phyloP scores from a whole-genome alignment of 2,888 invertebrate species.

The Meteorus colon region DNA sequence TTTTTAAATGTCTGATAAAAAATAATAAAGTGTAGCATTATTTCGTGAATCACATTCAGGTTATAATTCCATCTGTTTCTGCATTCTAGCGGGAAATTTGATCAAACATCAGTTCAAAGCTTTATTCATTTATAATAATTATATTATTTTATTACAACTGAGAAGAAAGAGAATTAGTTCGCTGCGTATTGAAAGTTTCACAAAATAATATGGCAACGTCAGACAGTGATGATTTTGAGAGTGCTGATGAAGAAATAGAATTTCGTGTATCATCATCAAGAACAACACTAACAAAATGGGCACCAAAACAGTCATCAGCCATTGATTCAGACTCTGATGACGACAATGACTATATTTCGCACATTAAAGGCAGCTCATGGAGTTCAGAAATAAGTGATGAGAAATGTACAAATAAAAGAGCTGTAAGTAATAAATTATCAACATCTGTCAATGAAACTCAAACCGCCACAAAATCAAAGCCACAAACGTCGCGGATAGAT shows the following conservation, averaged over 20 bases:
- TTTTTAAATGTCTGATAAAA: background rate
- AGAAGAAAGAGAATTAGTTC: background rate
- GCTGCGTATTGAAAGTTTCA: background rate
- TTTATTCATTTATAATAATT: background rate
- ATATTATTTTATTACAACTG: background rate
- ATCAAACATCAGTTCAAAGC: background rate
- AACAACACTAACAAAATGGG: slow-evolving; percentile 41
- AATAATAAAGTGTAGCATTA: background rate
- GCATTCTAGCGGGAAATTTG: slow-evolving; percentile 14
- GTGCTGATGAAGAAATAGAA: slow-evolving; percentile 82
- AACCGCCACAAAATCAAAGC: background rate
- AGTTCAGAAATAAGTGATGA: slow-evolving; percentile 20
- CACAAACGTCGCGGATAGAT: background rate
- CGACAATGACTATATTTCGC: slow-evolving; percentile 63
- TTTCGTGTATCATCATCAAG: slow-evolving; percentile 47
- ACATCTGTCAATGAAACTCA: background rate
- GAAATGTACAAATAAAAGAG: slow-evolving; percentile 15
- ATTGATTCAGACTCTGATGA: slow-evolving; percentile 70
- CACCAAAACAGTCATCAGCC: slow-evolving; percentile 47
- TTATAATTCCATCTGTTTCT: slow-evolving; percentile 17
- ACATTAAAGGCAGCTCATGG: slow-evolving; percentile 36
- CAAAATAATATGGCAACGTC: slow-evolving; percentile 79
- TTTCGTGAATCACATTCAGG: background rate
- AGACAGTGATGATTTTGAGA: slow-evolving; percentile 85
- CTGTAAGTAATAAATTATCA: slow-evolving; percentile 15